Conservation (phyloP, 2,113 vertebrate species). For the Chaetodon auriga region DNA sequence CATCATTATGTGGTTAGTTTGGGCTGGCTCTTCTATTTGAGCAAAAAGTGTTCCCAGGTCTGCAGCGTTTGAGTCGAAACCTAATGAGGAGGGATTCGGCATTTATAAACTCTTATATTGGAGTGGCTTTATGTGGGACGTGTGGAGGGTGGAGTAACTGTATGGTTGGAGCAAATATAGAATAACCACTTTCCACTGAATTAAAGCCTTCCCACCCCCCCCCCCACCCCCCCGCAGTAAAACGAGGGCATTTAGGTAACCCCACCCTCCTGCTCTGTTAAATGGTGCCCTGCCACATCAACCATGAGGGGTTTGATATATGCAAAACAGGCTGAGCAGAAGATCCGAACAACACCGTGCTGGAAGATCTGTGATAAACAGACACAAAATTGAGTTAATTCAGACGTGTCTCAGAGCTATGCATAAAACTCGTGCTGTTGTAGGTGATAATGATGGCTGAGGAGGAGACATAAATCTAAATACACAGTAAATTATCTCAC, state of each 20-base stretch:
- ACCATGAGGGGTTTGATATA: constrained; percentile 65
- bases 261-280: constrained; percentile 75
- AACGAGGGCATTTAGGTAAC: constrained; percentile 73
- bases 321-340: constrained; percentile 34
- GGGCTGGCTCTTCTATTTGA: constrained; percentile 45
- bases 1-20: constrained; percentile 59
- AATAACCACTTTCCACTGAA: constrained; percentile 80
- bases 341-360: constrained; percentile 6
- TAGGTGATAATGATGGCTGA: constrained; percentile 64
- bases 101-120: constrained; percentile 72
- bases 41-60: constrained; percentile 41
- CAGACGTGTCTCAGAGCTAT: constrained; percentile 42
- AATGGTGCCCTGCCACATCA: constrained; percentile 74
- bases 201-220: constrained; percentile 73
- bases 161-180: constrained; percentile 81
- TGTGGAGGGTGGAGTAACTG: constrained; percentile 82
- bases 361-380: constrained; percentile 45
- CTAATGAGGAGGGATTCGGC: constrained; percentile 60
- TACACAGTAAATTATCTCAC: constrained; percentile 49
- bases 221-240: constrained; percentile 56
- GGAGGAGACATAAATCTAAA: constrained; percentile 70
- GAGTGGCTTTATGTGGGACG: constrained; percentile 75
- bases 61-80: constrained; percentile 30
- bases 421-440: constrained; percentile 38
- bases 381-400: constrained; percentile 52